Evolutionary conservation across 2,113 vertebrate genomes (phyloP), one percentile per base, ranked within the genome.

Genomic region (Trachemys scripta): DNA sequence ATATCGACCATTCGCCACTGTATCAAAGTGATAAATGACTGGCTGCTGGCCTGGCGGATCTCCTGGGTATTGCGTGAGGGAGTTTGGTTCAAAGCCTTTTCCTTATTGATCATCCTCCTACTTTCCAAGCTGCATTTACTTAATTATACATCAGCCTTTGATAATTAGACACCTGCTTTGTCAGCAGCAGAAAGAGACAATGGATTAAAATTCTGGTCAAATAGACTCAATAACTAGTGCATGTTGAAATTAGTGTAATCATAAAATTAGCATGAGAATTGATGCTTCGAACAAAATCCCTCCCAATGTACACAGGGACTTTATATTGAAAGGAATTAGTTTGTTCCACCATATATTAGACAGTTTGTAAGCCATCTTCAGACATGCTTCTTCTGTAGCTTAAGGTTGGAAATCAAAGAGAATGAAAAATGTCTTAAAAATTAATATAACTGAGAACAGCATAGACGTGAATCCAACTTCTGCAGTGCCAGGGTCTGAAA

Each of bases 341-440:
- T 76, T 76, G 24, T 76, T 45, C 24, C 38, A 25, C 22, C 24
- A 11, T 14, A 45, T 42, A 75, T 75, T 45, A 92, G 57, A 54
- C 92, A 35, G 92, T 83, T 54, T 57, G 56, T 88, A 94, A 85
- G 88, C n/a, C 79, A 84, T 57, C 88, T 84, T 90, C 83, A 5
- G 14, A 90, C 25, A 80, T 85, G 1, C 38, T 93, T 85, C 59
- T 92, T 81, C 49, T 87, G 75, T 57, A 42, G 56, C 87, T 95
- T 88, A 57, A 75, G 53, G 27, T 92, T 90, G 27, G 53, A 16
- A 96, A 94, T 96, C 65, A 82, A 88, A 92, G 45, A 85, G 94
- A 87, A 92, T 93, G 95, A 89, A 82, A 96, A 96, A 85, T 85
- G 57, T 54, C 95, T 97, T 97, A 82, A 95, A 93, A 96, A 95